Conservation (phyloP, 1,140 invertebrate species). For the Drosophila aff. region DNA sequence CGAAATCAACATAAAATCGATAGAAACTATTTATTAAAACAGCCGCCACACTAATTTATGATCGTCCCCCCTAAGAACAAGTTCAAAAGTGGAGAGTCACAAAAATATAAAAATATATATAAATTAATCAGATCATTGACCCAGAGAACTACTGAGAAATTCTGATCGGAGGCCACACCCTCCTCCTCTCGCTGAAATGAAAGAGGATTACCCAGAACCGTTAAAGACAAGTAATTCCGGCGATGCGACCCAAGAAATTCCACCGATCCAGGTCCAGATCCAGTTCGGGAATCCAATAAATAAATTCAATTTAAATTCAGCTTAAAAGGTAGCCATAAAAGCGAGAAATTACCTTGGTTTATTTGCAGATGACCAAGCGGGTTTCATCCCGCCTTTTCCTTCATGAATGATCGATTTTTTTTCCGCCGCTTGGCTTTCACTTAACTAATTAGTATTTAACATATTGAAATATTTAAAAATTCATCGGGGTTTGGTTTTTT, state of each 20-base stretch:
- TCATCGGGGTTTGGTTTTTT: slow-evolving; percentile 13
- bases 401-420: slow-evolving; percentile 33
- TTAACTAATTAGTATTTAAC: slow-evolving; percentile 63
- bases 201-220: slow-evolving; percentile 27
- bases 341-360: slow-evolving; percentile 65
- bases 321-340: slow-evolving; percentile 68
- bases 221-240: slow-evolving; percentile 21
- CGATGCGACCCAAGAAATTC: slow-evolving; percentile 49
- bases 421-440: slow-evolving; percentile 51
- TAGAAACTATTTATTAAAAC: slow-evolving; percentile 33
- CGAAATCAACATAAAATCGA: slow-evolving; percentile 19
- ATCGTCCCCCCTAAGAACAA: slow-evolving; percentile 34
- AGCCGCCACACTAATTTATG: slow-evolving; percentile 46
- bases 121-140: slow-evolving; percentile 67
- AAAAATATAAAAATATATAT: not conserved
- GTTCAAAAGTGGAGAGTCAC: slow-evolving; percentile 28
- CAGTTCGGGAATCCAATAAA: slow-evolving; percentile 32
- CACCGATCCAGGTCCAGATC: slow-evolving; percentile 20
- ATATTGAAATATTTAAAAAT: slow-evolving; percentile 52
- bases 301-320: slow-evolving; percentile 74
- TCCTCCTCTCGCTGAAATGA: not conserved
- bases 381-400: slow-evolving; percentile 8
- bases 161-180: slow-evolving; percentile 27
- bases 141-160: slow-evolving; percentile 68
- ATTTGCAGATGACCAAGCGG: slow-evolving; percentile 39